phyloP scores from a whole-genome alignment of 2,888 invertebrate genomes.

The Archips xylosteana region DNA sequence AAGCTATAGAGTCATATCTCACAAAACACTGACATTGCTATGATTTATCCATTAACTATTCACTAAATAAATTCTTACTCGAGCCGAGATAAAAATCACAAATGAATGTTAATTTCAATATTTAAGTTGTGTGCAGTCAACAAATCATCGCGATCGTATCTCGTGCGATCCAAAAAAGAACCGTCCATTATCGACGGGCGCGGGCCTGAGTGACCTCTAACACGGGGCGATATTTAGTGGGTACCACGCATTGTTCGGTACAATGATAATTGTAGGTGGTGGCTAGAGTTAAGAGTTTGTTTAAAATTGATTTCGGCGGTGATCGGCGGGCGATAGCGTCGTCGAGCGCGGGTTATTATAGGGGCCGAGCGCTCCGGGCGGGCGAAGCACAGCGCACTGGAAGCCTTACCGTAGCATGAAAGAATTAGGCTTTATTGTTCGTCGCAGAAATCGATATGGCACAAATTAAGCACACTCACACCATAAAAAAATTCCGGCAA shows the following conservation, averaged over 20 bases:
- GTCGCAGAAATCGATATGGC: neutral
- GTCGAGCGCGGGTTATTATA: slow-evolving; percentile 71
- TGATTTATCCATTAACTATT: slow-evolving; percentile 47
- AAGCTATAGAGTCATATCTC: slow-evolving; percentile 19
- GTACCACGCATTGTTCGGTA: slow-evolving; percentile 71
- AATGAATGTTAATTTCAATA: slow-evolving; percentile 83
- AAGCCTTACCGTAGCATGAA: slow-evolving; percentile 17
- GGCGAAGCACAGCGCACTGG: slow-evolving; percentile 6
- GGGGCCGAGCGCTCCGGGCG: slow-evolving; percentile 57
- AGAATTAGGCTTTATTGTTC: neutral
- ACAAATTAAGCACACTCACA: neutral
- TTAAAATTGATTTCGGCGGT: slow-evolving; percentile 83
- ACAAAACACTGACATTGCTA: slow-evolving; percentile 34
- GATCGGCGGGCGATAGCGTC: slow-evolving; percentile 75
- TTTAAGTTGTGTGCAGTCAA: slow-evolving; percentile 80
- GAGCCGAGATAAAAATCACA: slow-evolving; percentile 71
- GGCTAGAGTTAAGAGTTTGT: slow-evolving; percentile 82
- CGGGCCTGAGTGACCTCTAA: slow-evolving; percentile 75
- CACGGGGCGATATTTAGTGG: slow-evolving; percentile 73
- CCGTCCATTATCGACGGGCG: slow-evolving; percentile 72
- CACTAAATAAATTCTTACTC: slow-evolving; percentile 52
- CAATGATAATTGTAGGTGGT: slow-evolving; percentile 82
- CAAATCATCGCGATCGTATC: slow-evolving; percentile 83
- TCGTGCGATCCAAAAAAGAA: slow-evolving; percentile 76
- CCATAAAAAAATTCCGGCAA: neutral